Evolutionary conservation across 1,140 invertebrate species (phyloP).

Genomic region (Drosophila paulistorum): DNA sequence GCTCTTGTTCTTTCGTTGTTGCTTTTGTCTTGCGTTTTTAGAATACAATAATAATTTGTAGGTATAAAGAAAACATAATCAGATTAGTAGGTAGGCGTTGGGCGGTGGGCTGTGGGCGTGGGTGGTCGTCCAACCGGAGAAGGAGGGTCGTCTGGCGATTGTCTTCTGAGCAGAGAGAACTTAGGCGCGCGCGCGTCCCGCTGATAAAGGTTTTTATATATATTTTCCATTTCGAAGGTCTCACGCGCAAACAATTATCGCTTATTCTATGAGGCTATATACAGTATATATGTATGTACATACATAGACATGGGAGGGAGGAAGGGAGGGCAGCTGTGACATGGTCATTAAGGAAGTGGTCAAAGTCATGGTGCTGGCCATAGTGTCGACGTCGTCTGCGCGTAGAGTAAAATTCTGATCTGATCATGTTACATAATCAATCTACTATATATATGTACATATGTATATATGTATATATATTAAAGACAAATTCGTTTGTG

Average conservation of each 20-base stretch:
- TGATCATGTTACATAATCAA: conserved; percentile 14
- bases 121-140: too few species aligned
- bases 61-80: neutral
- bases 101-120: too few species aligned
- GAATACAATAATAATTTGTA: neutral
- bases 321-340: neutral
- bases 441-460: neutral
- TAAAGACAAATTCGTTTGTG: neutral
- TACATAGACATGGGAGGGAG: neutral
- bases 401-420: neutral
- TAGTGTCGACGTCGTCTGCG: neutral
- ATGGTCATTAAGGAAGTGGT: conserved; percentile 28
- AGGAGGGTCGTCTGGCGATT: too few species aligned
- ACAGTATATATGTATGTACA: neutral
- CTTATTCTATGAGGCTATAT: conserved; percentile 27
- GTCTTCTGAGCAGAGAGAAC: neutral
- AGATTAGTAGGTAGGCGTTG: conserved; percentile 3
- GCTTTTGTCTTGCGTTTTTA: conserved; percentile 3
- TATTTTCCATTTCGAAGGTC: conserved; percentile 39
- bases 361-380: conserved; percentile 2
- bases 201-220: conserved; percentile 9
- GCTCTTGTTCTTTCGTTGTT: neutral
- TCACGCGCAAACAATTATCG: conserved; percentile 54
- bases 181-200: neutral
- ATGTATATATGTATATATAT: neutral